phyloP scores from a whole-genome alignment of 2,113 vertebrate genomes.

The Sceloporus undulatus region DNA sequence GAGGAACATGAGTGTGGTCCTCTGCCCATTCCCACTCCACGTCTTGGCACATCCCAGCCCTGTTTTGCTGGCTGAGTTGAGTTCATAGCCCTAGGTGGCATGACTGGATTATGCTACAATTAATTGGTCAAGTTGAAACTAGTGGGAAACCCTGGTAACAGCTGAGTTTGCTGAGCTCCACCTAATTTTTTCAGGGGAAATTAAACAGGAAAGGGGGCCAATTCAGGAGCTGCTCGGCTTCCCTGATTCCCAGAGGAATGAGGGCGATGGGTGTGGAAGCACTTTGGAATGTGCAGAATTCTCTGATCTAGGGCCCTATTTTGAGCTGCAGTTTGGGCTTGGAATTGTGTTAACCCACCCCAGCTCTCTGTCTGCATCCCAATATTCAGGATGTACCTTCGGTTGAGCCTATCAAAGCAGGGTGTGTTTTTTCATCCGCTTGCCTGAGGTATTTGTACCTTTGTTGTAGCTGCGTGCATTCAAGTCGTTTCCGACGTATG shows the following conservation, averaged over 20 bases:
- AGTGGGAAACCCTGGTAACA: slow-evolving; percentile 13
- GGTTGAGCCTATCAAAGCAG: not conserved
- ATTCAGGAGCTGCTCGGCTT: not conserved
- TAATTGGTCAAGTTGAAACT: slow-evolving; percentile 44
- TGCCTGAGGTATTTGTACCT: not conserved
- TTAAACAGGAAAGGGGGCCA: slow-evolving; percentile 13
- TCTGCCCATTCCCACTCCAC: not conserved
- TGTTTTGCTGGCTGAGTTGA: slow-evolving; percentile 4
- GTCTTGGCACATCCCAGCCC: not conserved
- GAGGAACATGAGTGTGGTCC: too few relatives aligned
- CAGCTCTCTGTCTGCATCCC: not conserved
- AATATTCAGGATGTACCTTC: not conserved
- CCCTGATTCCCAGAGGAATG: not conserved
- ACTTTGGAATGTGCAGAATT: not conserved
- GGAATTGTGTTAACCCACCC: not conserved
- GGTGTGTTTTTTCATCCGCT: not conserved
- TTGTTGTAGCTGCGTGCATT: too few relatives aligned
- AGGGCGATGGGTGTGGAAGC: slow-evolving; percentile 9
- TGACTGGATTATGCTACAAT: slow-evolving; percentile 33
- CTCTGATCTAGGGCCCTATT: not conserved
- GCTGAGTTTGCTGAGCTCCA: slow-evolving; percentile 26
- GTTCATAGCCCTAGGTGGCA: slow-evolving; percentile 22
- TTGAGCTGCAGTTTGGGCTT: not conserved
- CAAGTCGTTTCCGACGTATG: too few relatives aligned
- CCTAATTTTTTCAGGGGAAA: slow-evolving; percentile 16